These are phyloP conservation scores for Rhodophaea formosa DNA, from an alignment of 2,888 invertebrate genomes.

Conservation along the genomic window DNA sequence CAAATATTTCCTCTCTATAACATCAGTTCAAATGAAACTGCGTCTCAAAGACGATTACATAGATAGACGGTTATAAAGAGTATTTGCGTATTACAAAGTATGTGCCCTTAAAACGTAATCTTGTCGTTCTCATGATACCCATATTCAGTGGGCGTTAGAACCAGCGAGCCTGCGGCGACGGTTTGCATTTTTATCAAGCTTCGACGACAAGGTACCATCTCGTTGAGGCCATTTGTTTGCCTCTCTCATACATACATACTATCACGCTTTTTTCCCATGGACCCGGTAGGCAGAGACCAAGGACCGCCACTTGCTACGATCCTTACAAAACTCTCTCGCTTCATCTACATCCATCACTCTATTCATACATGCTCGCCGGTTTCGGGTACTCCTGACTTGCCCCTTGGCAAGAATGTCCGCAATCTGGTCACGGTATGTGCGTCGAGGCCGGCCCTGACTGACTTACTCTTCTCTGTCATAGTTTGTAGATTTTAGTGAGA, in stretches of 20 bases:
- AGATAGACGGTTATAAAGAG: constrained; percentile 6
- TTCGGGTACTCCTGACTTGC: too few relatives aligned
- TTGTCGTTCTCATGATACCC: constrained; percentile 51
- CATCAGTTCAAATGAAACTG: background rate
- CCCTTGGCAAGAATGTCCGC: too few relatives aligned
- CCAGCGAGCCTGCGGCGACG: constrained; percentile 61
- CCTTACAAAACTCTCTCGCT: too few relatives aligned
- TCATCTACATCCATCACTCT: too few relatives aligned
- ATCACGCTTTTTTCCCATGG: too few relatives aligned
- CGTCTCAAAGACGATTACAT: background rate
- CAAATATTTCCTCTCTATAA: background rate
- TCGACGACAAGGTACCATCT: constrained; percentile 48
- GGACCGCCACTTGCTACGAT: too few relatives aligned
- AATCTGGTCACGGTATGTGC: too few relatives aligned
- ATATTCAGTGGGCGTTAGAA: constrained; percentile 62
- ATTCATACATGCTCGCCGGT: too few relatives aligned
- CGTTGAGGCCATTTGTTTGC: background rate
- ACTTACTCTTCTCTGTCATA: too few relatives aligned
- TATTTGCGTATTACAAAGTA: constrained; percentile 15
- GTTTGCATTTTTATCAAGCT: constrained; percentile 79
- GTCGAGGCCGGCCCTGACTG: too few relatives aligned
- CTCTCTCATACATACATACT: background rate
- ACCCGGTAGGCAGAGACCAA: too few relatives aligned
- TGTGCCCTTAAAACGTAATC: constrained; percentile 53
- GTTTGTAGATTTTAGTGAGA: too few relatives aligned